Evolutionary conservation across 2,888 invertebrate genomes (phyloP).

Genomic region (Cheilosia soror): DNA sequence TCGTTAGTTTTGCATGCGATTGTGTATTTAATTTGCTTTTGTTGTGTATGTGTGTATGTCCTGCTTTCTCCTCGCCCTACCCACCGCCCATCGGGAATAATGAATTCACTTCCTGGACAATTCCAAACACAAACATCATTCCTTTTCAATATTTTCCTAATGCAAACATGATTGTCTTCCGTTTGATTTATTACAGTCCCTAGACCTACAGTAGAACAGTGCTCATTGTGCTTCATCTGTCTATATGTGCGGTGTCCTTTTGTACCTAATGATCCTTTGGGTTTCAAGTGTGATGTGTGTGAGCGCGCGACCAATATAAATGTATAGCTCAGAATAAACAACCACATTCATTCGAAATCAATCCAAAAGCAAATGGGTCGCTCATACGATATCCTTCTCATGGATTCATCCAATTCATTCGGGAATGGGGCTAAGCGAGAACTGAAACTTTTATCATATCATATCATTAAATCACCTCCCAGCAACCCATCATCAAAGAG

Average conservation of each 20-base stretch:
- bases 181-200: constrained; percentile 63
- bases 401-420: constrained; percentile 20
- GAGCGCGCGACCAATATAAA: constrained; percentile 27
- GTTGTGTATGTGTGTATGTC: constrained; percentile 10
- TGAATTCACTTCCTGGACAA: constrained; percentile 56
- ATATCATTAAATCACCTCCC: constrained; percentile 63
- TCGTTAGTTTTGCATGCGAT: constrained; percentile 57
- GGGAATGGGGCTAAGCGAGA: constrained; percentile 14
- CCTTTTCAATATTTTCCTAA: constrained; percentile 60
- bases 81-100: constrained; percentile 30
- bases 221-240: constrained; percentile 28
- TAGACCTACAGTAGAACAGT: constrained; percentile 28
- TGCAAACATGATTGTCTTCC: constrained; percentile 71
- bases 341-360: constrained; percentile 48
- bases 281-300: constrained; percentile 61
- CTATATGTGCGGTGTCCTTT: constrained; percentile 48
- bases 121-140: constrained; percentile 50
- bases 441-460: constrained; percentile 58
- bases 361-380: constrained; percentile 32
- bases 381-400: constrained; percentile 29
- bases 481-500: constrained; percentile 40
- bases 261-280: constrained; percentile 69
- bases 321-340: constrained; percentile 37
- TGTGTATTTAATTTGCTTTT: constrained; percentile 39
- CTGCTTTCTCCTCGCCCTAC: constrained; percentile 8